phyloP scores from a whole-genome alignment of 2,113 vertebrate species.

The Brachypodius melanocephalos region DNA sequence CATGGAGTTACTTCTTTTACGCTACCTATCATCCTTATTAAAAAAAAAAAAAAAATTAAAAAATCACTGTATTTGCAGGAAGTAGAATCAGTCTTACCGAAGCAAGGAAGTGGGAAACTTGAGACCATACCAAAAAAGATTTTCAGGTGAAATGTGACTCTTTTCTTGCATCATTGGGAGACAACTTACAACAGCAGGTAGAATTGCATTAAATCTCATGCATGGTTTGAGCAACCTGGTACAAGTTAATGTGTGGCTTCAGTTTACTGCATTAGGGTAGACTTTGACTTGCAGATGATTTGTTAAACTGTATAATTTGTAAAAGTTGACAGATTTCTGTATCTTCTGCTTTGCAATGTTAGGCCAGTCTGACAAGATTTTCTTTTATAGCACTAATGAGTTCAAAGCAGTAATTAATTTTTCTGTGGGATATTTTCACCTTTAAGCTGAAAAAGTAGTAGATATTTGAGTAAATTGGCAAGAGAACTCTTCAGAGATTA shows the following conservation, averaged over 20 bases:
- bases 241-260: neutral
- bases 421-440: slow-evolving; percentile 15
- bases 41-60: neutral
- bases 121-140: neutral
- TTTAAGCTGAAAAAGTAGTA: slow-evolving; percentile 45
- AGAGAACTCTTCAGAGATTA: slow-evolving; percentile 31
- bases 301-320: neutral
- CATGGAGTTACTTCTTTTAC: neutral
- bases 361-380: slow-evolving; percentile 5
- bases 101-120: neutral
- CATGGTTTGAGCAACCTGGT: neutral
- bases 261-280: neutral
- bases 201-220: neutral
- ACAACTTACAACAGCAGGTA: neutral
- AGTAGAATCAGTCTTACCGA: neutral
- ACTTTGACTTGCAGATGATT: neutral
- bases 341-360: slow-evolving; percentile 32
- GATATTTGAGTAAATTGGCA: slow-evolving; percentile 57
- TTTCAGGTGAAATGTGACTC: neutral
- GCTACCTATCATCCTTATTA: neutral
- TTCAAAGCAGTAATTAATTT: slow-evolving; percentile 52
- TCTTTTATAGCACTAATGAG: neutral
- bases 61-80: neutral
- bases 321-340: neutral
- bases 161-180: neutral